Conservation (phyloP, 2,888 invertebrate genomes). For the Hemithea aestivaria region DNA sequence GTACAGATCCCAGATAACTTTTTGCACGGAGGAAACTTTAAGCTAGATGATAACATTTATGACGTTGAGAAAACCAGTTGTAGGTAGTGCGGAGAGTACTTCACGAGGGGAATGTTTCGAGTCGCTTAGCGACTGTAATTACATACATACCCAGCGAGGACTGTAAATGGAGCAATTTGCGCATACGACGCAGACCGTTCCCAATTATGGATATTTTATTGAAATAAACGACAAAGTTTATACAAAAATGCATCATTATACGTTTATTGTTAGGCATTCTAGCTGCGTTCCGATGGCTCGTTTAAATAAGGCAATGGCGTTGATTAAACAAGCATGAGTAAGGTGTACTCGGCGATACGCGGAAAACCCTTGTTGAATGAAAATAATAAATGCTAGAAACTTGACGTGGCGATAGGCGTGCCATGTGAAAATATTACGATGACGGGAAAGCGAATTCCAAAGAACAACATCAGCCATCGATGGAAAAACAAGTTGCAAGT, state of each 20-base stretch:
- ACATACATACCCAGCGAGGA: slow-evolving; percentile 33
- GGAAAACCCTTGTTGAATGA: slow-evolving; percentile 61
- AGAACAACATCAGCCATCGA: slow-evolving; percentile 20
- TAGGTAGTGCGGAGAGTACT: slow-evolving; percentile 23
- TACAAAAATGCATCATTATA: slow-evolving; percentile 33
- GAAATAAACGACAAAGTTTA: slow-evolving; percentile 41
- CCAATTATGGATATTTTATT: slow-evolving; percentile 48
- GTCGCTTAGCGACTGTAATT: slow-evolving; percentile 42
- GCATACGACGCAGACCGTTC: slow-evolving; percentile 34
- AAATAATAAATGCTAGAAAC: slow-evolving; percentile 56
- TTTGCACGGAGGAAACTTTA: slow-evolving; percentile 39
- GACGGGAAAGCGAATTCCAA: slow-evolving; percentile 40
- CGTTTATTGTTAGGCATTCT: slow-evolving; percentile 35
- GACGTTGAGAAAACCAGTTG: slow-evolving; percentile 41
- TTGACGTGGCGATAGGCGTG: slow-evolving; percentile 36
- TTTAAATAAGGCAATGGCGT: slow-evolving; percentile 37
- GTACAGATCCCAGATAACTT: slow-evolving; percentile 51
- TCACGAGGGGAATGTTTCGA: slow-evolving; percentile 43
- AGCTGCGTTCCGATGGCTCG: slow-evolving; percentile 37
- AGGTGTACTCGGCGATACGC: slow-evolving; percentile 37
- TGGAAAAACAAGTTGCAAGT: slow-evolving; percentile 36
- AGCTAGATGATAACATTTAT: slow-evolving; percentile 43
- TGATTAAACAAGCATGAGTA: slow-evolving; percentile 47
- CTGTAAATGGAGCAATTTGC: slow-evolving; percentile 45
- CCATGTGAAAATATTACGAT: slow-evolving; percentile 35